phyloP scores from a whole-genome alignment of 37 sponge, comb jelly and placozoan species.

The Geodia barretti region DNA sequence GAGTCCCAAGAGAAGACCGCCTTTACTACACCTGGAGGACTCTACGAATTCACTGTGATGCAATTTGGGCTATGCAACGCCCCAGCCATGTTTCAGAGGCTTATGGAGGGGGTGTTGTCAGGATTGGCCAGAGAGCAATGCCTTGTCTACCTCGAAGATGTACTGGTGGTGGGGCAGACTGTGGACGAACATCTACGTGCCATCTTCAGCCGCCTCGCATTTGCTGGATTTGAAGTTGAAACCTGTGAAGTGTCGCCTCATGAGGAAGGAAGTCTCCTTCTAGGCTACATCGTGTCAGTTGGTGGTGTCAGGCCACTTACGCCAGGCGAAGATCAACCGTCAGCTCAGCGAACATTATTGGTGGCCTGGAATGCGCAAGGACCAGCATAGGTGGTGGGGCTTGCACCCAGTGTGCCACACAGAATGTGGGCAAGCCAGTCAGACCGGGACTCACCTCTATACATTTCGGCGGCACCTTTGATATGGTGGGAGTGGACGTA shows the following conservation, averaged over 20 bases:
- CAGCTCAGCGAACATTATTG: slow-evolving; percentile 22
- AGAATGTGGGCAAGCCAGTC: slow-evolving; percentile 4
- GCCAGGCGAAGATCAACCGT: slow-evolving; percentile 25
- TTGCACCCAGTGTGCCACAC: slow-evolving; percentile 38
- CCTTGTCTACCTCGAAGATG: slow-evolving; percentile 39
- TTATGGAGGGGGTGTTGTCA: slow-evolving; percentile 34
- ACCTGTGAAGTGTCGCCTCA: slow-evolving; percentile 29
- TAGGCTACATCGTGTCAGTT: slow-evolving; percentile 19
- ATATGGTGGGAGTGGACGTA: slow-evolving; percentile 38
- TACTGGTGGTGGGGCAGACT: slow-evolving; percentile 14
- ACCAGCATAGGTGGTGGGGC: slow-evolving; percentile 18
- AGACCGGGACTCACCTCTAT: slow-evolving; percentile 19
- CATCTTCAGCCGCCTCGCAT: background rate
- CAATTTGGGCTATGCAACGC: background rate
- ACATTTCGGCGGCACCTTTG: slow-evolving; percentile 49
- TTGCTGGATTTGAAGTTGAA: slow-evolving; percentile 28
- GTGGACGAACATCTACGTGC: slow-evolving; percentile 24
- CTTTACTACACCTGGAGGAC: too few species aligned
- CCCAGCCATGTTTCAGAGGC: slow-evolving; percentile 51
- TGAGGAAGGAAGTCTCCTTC: slow-evolving; percentile 9
- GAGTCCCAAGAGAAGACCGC: background rate
- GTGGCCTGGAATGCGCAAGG: slow-evolving; percentile 38
- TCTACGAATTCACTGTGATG: background rate
- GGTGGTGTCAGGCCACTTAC: slow-evolving; percentile 28
- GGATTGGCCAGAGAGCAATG: slow-evolving; percentile 11